Percentiles rank a stretch among this genome's conserved stretches.
These are phyloP conservation scores for Monoplex corrugatus DNA, from an alignment of 2,888 invertebrate genomes.

Conservation along the genomic window DNA sequence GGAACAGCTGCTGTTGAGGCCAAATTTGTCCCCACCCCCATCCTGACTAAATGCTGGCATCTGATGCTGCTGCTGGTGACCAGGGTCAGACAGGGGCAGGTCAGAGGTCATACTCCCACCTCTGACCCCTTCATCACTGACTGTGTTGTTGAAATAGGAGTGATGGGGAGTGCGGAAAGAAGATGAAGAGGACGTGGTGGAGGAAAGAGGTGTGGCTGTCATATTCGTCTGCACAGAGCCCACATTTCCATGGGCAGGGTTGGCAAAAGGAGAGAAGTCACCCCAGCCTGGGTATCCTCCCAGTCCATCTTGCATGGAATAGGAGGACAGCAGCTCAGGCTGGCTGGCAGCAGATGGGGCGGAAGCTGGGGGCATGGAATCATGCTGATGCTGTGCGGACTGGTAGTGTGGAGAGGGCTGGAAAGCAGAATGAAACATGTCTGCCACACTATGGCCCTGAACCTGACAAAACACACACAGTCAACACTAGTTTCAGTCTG, in stretches of 20 bases:
- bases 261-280: slow-evolving; percentile 42
- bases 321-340: slow-evolving; percentile 26
- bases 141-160: background rate
- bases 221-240: background rate
- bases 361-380: background rate
- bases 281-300: slow-evolving; percentile 48
- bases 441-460: slow-evolving; percentile 36
- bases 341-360: slow-evolving; percentile 1
- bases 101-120: background rate
- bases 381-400: slow-evolving; percentile 52
- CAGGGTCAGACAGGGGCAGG: background rate
- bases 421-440: slow-evolving; percentile 43
- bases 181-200: slow-evolving; percentile 38
- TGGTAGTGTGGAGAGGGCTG: slow-evolving; percentile 52
- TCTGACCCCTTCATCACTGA: background rate
- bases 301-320: slow-evolving; percentile 47
- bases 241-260: background rate
- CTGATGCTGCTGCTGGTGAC: slow-evolving; percentile 14
- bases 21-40: slow-evolving; percentile 50
- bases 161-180: background rate
- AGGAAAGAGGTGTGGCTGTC: background rate
- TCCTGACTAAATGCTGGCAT: slow-evolving; percentile 2
- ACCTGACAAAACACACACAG: background rate
- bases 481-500: background rate
- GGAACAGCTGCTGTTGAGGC: slow-evolving; percentile 64